Base-by-base conservation (phyloP, 2,797 vertebrate species). In the Thamnophis elegans region DNA sequence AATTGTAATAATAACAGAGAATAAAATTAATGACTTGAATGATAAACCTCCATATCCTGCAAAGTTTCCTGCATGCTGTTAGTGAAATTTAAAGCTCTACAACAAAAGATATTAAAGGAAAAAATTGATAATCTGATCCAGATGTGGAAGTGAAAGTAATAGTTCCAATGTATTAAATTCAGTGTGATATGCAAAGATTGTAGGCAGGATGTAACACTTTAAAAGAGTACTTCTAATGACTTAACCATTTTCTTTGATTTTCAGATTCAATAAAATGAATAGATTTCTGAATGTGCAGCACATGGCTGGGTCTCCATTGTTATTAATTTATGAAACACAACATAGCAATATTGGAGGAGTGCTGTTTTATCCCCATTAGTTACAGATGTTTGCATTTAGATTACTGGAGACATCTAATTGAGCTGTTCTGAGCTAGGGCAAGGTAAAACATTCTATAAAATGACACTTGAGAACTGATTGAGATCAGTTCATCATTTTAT, bases 271-370 rank as follows among this genome's bases (percentile, higher is more conserved):
- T 62, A 82, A 3, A 32, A 88, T 90, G 12, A 36, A 47, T 51
- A n/a, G 3, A 73, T 16, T 28, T 82, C 5, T 59, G 13, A 56
- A n/a, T 87, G 28, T 87, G 51, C 1, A 82, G 53, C 88, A 7
- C 26, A 0, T 89, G 16, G 36, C 54, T 93, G 22, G 28, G 20
- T 68, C 32, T 54, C 5, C 4, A n/a, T 93, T 16, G 1, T 94
- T 59, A 93, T 90, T 91, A 86, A 28, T 89, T 88, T 89, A 90
- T 90, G 86, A 32, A 78, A 87, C 54, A 91, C 68, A 94, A 94
- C 26, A 92, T 88, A 94, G 94, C 92, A 93, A 90, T 95, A 93
- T 94, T 93, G 22, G 87, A 95, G 91, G 92, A 85, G 86, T 54
- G 62, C 47, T 3, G 8, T 65, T 56, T 93, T 91, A 89, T 68